Base-by-base conservation (phyloP, 2,888 invertebrate genomes). In the Eilema depressum region DNA sequence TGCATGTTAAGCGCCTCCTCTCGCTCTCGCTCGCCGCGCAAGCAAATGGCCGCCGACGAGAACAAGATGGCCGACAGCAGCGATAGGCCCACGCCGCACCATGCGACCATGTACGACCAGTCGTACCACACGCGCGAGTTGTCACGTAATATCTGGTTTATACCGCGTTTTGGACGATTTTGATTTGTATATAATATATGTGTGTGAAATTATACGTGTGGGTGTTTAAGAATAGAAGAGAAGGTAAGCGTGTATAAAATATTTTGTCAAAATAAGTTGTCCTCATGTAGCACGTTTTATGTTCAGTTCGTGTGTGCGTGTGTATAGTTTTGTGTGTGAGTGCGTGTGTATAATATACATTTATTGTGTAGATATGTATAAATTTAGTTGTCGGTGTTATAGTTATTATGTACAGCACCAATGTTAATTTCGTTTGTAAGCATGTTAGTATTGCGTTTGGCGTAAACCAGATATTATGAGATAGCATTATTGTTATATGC, bases 1-100 rank as follows among this genome's bases (percentile, higher is more conserved):
- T 99, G 99, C 97, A 99, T 98, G 96, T 99, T 99, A 96, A 98
- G 97, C 94, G 98, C 98, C 96, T 99, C 98, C 95, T 99, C 99
- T 93, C 98, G 97, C 95, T 98, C 98, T 91, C 98, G 97, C 96
- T 99, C 99, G 93, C 98, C 98, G 93, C 98, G 97, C 93, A 99
- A 97, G 96, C 99, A 99, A 96, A 98, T 98, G 91, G 99, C 98
- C 89, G 98, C 98, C 92, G 98, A 98, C 88, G 98, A 98, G 95
- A 99, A 97, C 94, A 99, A 96, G 93, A 99, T 97, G 95, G 98
- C 98, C 87, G 98, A 97, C 93, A 99, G 96, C 91, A 99, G 96
- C 88, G 98, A 97, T 96, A 98, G 97, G 86, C 97, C 98, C 91
- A 99, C 98, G 94, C 99, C 99, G 95, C 98, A 98, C 99, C 99